These are phyloP conservation scores for Eulemur coronatus DNA, from an alignment of 2,797 vertebrate species.

Conservation along the genomic window DNA sequence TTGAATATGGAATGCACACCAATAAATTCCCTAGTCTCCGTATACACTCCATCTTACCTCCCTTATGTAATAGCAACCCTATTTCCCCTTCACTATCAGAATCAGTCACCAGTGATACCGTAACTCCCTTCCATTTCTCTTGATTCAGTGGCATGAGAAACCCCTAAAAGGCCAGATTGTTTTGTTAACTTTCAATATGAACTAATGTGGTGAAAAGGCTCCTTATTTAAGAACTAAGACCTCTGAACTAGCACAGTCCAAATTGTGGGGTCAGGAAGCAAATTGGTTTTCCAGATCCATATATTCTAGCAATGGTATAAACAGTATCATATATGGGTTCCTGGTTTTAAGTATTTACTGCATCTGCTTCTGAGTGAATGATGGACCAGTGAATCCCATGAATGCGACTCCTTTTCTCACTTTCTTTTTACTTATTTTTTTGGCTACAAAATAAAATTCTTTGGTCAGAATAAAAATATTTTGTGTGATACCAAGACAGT, in stretches of 20 bases:
- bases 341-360: slow-evolving; percentile 13
- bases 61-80: not conserved
- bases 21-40: not conserved
- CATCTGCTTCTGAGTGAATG: not conserved
- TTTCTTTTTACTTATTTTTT: slow-evolving; percentile 33
- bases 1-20: not conserved
- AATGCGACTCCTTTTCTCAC: not conserved
- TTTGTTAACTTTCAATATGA: not conserved
- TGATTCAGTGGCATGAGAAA: not conserved
- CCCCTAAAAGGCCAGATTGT: not conserved
- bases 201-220: not conserved
- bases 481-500: slow-evolving; percentile 64
- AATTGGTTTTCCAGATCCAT: not conserved
- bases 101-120: not conserved
- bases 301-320: not conserved
- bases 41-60: not conserved
- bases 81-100: not conserved
- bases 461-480: slow-evolving; percentile 68
- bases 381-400: not conserved
- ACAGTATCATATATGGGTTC: not conserved
- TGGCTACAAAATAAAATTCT: slow-evolving; percentile 60
- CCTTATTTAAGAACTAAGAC: not conserved
- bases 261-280: not conserved
- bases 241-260: not conserved
- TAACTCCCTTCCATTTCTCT: not conserved